Evolutionary conservation across 1,140 invertebrate genomes (phyloP).

Genomic region (Lordiphosa collinella): DNA sequence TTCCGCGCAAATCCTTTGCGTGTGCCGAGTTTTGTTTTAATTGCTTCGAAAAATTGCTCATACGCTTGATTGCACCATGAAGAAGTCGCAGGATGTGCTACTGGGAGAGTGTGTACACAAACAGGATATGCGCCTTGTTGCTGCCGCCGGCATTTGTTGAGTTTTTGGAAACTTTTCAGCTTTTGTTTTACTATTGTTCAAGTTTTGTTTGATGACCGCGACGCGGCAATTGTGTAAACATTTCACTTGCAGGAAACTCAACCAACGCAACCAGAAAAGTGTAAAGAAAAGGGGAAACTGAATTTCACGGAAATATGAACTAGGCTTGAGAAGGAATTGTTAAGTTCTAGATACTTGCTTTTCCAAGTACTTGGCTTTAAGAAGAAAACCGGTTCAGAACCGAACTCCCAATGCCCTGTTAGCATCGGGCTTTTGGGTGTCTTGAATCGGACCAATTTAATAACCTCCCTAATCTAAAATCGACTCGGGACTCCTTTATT

Average conservation of each 20-base stretch:
- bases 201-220: conserved; percentile 43
- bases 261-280: conserved; percentile 12
- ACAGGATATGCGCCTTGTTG: conserved; percentile 29
- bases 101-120: conserved; percentile 14
- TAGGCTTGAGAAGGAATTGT: too few species aligned
- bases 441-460: too few species aligned
- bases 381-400: too few species aligned
- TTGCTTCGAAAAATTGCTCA: conserved; percentile 73
- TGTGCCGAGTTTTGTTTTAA: conserved; percentile 68
- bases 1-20: conserved; percentile 53
- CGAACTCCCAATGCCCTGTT: too few species aligned
- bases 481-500: too few species aligned
- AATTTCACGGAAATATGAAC: too few species aligned
- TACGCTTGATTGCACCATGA: conserved; percentile 63
- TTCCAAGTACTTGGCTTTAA: too few species aligned
- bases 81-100: conserved; percentile 48
- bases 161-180: conserved; percentile 22
- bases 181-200: conserved; percentile 53
- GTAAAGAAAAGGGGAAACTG: too few species aligned
- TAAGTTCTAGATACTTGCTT: too few species aligned
- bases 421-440: too few species aligned
- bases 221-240: conserved; percentile 62
- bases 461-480: too few species aligned
- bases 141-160: conserved; percentile 34
- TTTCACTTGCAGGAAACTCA: conserved; percentile 57